Base-by-base conservation (phyloP, 1,140 invertebrate species). In the Monochamus saltuarius region DNA sequence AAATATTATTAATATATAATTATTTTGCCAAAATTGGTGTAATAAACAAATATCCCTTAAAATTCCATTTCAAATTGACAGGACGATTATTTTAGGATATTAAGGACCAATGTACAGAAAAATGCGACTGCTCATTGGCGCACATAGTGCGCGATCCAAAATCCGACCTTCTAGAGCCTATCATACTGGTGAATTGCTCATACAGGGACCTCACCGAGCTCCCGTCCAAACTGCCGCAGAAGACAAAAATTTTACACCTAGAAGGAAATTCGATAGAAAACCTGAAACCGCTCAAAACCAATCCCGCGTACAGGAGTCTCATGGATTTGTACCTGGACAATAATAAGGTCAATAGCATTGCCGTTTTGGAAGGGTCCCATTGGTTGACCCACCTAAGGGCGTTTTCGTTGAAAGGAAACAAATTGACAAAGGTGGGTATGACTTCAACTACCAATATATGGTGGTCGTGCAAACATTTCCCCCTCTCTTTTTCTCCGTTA, bases 371-470 rank as follows among this genome's bases (percentile, higher is more conserved):
- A 73, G 87, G 87, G 3, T 84, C 88, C 0, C 82, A 87, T 64
- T 94, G 89, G 89, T 80, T 94, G 46, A 79, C 83, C 14, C 81
- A 84, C 47, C 92, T 92, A 71, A 80, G 89, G 51, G 80, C 91
- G 1, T 76, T 92, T 1, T 90, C 86, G 69, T 77, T 94, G 17
- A 81, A 82, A 19, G 84, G 85, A 17, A 94, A 94, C 77, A 79
- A 82, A 73, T 71, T 94, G 16, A 82, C 81, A 22, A 84, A 90
- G 77, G 89, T 91, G 72, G 65, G 71, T 75, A 74, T 2, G 10
- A 7, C 29, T 39, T 9, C 11, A n/a, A n/a, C n/a, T n/a, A n/a
- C n/a, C n/a, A n/a, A n/a, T n/a, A n/a, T n/a, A n/a, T n/a, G n/a
- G n/a, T n/a, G n/a, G n/a, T n/a, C n/a, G n/a, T n/a, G n/a, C n/a